Conservation (phyloP, 2,113 vertebrate genomes). For the Aptenodytes forsteri region DNA sequence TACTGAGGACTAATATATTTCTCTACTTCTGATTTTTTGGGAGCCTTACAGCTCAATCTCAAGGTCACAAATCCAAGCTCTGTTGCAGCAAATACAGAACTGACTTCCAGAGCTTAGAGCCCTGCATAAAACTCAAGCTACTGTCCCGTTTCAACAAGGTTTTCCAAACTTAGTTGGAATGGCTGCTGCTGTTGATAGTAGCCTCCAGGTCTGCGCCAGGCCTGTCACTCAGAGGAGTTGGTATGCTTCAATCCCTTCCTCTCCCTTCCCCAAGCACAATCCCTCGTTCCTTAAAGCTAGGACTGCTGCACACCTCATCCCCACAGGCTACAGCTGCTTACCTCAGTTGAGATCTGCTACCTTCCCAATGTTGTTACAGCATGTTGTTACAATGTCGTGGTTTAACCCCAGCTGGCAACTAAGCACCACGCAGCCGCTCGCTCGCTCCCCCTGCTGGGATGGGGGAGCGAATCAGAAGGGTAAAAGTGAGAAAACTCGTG, state of each 20-base stretch:
- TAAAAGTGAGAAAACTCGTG: no score
- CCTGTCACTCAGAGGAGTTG: neutral
- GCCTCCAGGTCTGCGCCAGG: neutral
- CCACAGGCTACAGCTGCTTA: neutral
- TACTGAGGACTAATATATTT: constrained; percentile 28
- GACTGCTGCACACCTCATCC: neutral
- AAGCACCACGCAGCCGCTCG: no score
- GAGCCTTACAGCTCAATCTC: neutral
- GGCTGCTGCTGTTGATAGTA: neutral
- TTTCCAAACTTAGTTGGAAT: neutral
- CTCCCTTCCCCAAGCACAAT: neutral
- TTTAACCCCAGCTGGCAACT: no score
- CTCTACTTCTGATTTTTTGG: constrained; percentile 31
- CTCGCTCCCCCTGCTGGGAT: no score
- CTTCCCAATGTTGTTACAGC: neutral
- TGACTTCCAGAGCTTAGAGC: neutral
- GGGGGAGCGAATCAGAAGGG: no score
- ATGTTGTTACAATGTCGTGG: no score
- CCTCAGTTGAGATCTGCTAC: neutral
- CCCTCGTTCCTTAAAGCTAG: neutral
- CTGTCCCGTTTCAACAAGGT: neutral
- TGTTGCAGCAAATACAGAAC: neutral
- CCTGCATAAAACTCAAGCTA: neutral
- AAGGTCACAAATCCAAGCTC: constrained; percentile 22
- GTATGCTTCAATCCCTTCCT: neutral